These are phyloP conservation scores for Ictalurus punctatus DNA, from an alignment of 2,113 vertebrate species.

Conservation along the genomic window DNA sequence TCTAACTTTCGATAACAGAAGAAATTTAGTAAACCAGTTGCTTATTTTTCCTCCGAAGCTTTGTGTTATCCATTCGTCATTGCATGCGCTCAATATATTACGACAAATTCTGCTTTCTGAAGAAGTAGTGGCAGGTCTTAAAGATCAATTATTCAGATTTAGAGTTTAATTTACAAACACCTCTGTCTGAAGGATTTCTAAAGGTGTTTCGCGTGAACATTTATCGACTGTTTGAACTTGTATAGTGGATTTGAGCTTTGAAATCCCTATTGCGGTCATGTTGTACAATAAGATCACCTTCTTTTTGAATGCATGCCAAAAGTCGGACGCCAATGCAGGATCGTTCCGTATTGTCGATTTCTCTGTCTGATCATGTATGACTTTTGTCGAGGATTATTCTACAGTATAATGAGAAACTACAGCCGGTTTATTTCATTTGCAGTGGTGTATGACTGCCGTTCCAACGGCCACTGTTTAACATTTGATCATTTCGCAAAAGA, in stretches of 20 bases:
- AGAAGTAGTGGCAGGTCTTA: neutral
- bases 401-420: neutral
- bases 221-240: neutral
- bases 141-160: neutral
- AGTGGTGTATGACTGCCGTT: neutral
- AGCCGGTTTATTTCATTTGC: neutral
- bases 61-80: neutral
- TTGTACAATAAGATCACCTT: neutral
- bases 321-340: too few relatives aligned
- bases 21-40: neutral
- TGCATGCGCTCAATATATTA: neutral
- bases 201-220: neutral
- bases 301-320: neutral
- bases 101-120: neutral
- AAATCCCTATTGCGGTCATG: neutral
- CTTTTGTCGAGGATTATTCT: neutral
- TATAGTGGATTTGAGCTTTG: neutral
- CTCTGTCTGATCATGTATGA: neutral
- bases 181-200: neutral
- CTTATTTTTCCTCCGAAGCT: neutral
- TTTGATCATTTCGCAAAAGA: conserved; percentile 37
- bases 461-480: conserved; percentile 2
- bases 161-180: neutral
- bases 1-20: neutral
- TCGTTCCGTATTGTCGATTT: neutral